Percentiles rank a stretch among this genome's conserved stretches.
Evolutionary conservation across 2,797 vertebrate species (phyloP).

Genomic region (Pipistrellus nathusii): DNA sequence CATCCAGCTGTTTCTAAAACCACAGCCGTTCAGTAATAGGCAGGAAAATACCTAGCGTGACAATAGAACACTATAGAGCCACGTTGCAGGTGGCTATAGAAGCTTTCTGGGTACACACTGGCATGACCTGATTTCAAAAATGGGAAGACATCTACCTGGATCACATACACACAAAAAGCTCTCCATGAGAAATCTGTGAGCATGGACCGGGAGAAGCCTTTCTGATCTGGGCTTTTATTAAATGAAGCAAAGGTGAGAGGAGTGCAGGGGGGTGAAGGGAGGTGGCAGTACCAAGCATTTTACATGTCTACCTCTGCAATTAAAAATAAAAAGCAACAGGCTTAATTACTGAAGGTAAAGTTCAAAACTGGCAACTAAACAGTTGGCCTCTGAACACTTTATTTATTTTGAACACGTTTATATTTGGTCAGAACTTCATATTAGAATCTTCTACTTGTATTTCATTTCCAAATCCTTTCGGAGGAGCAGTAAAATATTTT

Average conservation of each 20-base stretch:
- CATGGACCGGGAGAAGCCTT: not conserved
- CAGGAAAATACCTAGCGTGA: slow-evolving; percentile 58
- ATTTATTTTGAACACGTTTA: slow-evolving; percentile 17
- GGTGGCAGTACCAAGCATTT: not conserved
- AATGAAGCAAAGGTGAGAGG: not conserved
- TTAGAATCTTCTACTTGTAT: slow-evolving; percentile 29
- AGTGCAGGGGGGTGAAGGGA: not conserved
- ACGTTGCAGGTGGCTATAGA: slow-evolving; percentile 23
- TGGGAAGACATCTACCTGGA: slow-evolving; percentile 5
- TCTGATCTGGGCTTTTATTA: not conserved
- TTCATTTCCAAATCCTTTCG: not conserved
- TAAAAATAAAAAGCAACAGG: not conserved
- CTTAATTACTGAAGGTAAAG: not conserved
- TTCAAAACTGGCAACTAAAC: not conserved
- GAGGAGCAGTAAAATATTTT: not conserved
- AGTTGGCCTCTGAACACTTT: not conserved
- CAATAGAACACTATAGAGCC: slow-evolving; percentile 4
- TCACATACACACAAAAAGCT: not conserved
- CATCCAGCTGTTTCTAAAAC: slow-evolving; percentile 79
- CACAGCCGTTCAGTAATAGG: slow-evolving; percentile 71
- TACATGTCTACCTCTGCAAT: not conserved
- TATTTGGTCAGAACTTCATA: slow-evolving; percentile 35
- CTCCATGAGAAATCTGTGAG: slow-evolving; percentile 10
- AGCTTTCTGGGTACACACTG: slow-evolving; percentile 15
- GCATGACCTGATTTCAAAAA: slow-evolving; percentile 69